phyloP scores from a whole-genome alignment of 2,888 invertebrate genomes.

The Lathronympha strigana region DNA sequence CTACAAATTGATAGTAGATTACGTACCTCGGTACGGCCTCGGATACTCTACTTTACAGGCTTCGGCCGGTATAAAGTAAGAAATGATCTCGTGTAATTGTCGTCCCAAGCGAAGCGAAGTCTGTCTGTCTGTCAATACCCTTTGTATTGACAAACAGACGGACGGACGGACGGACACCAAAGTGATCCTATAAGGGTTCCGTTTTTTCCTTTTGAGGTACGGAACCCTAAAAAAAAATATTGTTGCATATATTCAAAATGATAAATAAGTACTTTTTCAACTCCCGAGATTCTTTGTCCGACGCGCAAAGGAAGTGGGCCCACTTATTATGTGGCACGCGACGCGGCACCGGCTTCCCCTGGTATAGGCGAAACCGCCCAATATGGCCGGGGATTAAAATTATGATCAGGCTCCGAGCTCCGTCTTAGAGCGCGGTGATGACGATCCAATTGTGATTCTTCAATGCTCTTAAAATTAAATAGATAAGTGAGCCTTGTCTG shows the following conservation, averaged over 20 bases:
- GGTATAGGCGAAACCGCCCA: slow-evolving; percentile 29
- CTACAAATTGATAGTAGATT: too few species aligned
- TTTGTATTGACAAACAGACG: too few species aligned
- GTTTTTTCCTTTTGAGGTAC: not conserved
- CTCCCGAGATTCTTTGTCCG: slow-evolving; percentile 1
- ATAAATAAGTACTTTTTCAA: not conserved
- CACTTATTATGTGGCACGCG: slow-evolving; percentile 36
- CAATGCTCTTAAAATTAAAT: too few species aligned
- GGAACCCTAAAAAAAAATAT: not conserved
- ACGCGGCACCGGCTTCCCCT: slow-evolving; percentile 29
- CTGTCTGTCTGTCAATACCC: too few species aligned
- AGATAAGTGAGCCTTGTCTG: slow-evolving; percentile 6
- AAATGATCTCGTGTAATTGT: too few species aligned
- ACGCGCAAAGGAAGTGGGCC: slow-evolving; percentile 26
- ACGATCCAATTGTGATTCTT: slow-evolving; percentile 19
- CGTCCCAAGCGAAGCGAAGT: too few species aligned
- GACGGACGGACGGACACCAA: too few species aligned
- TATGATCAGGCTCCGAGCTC: slow-evolving; percentile 38
- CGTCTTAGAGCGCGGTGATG: slow-evolving; percentile 6
- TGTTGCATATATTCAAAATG: not conserved
- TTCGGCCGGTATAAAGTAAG: too few species aligned
- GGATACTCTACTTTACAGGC: too few species aligned
- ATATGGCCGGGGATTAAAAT: slow-evolving; percentile 38
- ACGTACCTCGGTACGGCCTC: too few species aligned
- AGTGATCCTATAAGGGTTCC: too few species aligned